Percentiles rank a stretch among this genome's conserved stretches.
phyloP scores from a whole-genome alignment of 2,113 vertebrate species.

The Chlorodrepanis virens region DNA sequence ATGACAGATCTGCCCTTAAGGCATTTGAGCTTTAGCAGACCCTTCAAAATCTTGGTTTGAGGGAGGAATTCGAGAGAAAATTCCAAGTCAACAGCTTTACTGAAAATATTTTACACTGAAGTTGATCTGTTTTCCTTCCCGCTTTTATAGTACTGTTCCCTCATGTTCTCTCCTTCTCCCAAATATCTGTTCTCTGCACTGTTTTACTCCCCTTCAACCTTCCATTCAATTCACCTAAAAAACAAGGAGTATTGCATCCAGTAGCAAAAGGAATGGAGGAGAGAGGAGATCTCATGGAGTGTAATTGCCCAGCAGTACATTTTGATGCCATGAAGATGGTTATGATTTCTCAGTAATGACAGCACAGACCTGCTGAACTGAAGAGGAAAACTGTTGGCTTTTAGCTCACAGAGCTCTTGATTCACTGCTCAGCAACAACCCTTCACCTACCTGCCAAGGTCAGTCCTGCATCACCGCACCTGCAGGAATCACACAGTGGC shows the following conservation, averaged over 20 bases:
- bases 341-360: fast-evolving
- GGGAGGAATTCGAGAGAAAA: not conserved
- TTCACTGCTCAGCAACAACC: not conserved
- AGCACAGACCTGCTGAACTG: not conserved
- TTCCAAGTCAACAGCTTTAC: not conserved
- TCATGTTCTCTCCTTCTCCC: not conserved
- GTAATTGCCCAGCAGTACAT: not conserved
- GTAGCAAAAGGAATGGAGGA: not conserved
- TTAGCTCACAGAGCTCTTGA: not conserved
- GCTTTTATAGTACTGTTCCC: not conserved
- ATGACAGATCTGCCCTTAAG: not conserved
- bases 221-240: not conserved
- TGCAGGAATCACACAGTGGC: not conserved
- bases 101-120: not conserved
- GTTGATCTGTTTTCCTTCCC: not conserved
- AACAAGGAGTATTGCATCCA: not conserved
- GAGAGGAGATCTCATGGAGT: not conserved
- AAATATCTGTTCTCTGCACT: not conserved
- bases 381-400: not conserved
- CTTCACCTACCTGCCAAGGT: not conserved
- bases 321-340: not conserved
- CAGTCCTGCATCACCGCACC: not conserved
- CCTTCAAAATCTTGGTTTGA: not conserved
- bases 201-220: not conserved
- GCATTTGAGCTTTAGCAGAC: not conserved